phyloP scores from a whole-genome alignment of 2,797 vertebrate genomes.

The Sebastes diaconus region DNA sequence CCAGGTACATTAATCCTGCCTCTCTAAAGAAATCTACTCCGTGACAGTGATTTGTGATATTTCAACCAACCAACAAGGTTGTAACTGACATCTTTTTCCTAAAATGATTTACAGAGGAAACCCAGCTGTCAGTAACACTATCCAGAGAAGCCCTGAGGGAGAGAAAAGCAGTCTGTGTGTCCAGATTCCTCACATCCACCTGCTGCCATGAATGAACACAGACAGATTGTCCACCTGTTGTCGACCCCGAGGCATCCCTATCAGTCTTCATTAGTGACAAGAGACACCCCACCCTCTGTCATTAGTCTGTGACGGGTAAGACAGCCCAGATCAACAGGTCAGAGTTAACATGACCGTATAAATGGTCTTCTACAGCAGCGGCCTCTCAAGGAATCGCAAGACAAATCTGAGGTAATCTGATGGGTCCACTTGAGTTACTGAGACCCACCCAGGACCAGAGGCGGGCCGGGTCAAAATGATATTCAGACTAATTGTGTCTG shows the following conservation, averaged over 20 bases:
- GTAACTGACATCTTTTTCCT: not conserved
- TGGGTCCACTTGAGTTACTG: not conserved
- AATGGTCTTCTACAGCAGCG: not conserved
- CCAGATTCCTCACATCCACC: constrained; percentile 46
- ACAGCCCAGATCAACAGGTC: constrained; percentile 4
- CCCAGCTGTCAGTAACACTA: constrained; percentile 57
- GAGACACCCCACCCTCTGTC: constrained; percentile 30
- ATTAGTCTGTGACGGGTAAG: constrained; percentile 19
- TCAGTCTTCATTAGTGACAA: constrained; percentile 56
- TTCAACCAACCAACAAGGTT: not conserved
- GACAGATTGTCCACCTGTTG: constrained; percentile 43
- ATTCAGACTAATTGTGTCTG: not conserved
- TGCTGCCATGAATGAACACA: constrained; percentile 40
- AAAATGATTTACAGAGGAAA: constrained; percentile 44
- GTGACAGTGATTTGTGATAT: constrained; percentile 1
- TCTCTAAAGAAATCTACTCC: not conserved
- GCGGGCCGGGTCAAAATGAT: fast-evolving
- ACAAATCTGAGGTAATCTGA: not conserved
- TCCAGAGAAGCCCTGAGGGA: constrained; percentile 36
- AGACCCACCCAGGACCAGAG: not conserved
- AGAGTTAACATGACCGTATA: constrained; percentile 10
- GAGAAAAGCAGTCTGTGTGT: constrained; percentile 15
- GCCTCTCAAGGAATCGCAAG: not conserved
- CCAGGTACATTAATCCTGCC: not conserved
- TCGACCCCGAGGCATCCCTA: constrained; percentile 12